Percentiles rank a stretch among this genome's conserved stretches.
Evolutionary conservation across 1,140 invertebrate genomes (phyloP).

Genomic region (Periplaneta americana): DNA sequence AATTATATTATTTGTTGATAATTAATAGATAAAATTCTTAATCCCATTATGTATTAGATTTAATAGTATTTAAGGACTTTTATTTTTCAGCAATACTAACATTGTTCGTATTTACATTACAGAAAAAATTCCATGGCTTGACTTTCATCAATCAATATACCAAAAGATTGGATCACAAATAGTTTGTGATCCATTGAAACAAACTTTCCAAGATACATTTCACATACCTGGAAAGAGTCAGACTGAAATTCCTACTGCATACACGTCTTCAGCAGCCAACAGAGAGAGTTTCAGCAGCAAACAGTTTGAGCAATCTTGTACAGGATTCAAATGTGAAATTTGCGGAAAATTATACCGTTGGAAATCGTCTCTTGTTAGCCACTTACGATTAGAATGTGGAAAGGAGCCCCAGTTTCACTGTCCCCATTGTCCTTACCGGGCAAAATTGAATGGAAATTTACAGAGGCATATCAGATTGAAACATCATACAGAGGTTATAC

Average conservation of each 20-base stretch:
- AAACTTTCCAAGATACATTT: neutral
- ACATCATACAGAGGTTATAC: neutral
- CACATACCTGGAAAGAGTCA: neutral
- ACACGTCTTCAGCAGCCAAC: neutral
- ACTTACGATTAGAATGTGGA: constrained; percentile 33
- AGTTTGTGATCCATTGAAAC: neutral
- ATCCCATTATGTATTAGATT: too few relatives aligned
- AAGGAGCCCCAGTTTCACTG: constrained; percentile 31
- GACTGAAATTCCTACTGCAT: neutral
- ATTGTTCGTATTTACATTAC: neutral
- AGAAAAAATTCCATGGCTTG: neutral
- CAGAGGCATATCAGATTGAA: constrained; percentile 5
- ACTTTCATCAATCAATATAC: neutral
- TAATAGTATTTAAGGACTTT: too few relatives aligned
- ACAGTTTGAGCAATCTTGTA: neutral
- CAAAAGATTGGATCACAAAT: neutral
- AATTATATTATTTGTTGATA: too few relatives aligned
- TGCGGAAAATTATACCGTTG: constrained; percentile 37
- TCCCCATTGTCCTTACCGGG: constrained; percentile 24
- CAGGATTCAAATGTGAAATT: constrained; percentile 28
- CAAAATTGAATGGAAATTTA: constrained; percentile 16
- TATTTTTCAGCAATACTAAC: too few relatives aligned
- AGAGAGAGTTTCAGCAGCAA: neutral
- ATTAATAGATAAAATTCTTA: too few relatives aligned
- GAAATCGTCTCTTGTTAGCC: constrained; percentile 29